A percentile compares a stretch with the other conserved stretches of the same genome.
These are phyloP conservation scores for Ganaspis brasiliensis DNA, from an alignment of 2,888 invertebrate genomes.

Conservation along the genomic window DNA sequence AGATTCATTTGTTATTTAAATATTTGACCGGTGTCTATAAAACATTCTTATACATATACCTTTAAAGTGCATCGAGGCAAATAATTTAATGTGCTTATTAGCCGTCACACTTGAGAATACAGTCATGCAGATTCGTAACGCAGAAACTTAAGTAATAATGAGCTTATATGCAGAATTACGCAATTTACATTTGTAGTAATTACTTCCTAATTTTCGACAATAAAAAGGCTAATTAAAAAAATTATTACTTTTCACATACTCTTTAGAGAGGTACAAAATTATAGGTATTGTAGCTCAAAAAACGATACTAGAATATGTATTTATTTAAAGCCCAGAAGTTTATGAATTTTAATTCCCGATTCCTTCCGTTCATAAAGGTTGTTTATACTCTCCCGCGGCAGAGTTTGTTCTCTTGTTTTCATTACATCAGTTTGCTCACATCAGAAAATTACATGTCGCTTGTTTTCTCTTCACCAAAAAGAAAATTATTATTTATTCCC, in stretches of 20 bases:
- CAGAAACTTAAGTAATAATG: constrained; percentile 36
- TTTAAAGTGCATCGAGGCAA: constrained; percentile 26
- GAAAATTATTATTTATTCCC: too few relatives aligned
- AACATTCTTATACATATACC: background rate
- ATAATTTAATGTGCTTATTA: constrained; percentile 43
- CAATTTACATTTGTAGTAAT: constrained; percentile 27
- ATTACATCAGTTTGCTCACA: too few relatives aligned
- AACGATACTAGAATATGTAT: background rate
- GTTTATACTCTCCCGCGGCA: too few relatives aligned
- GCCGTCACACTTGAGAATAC: constrained; percentile 32
- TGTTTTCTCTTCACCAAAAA: too few relatives aligned
- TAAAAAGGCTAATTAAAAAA: constrained; percentile 26
- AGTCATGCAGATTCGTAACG: constrained; percentile 35
- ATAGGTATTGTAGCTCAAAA: background rate
- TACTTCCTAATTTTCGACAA: constrained; percentile 34
- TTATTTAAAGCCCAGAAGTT: background rate
- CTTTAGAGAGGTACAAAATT: constrained; percentile 1
- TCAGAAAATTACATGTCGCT: too few relatives aligned
- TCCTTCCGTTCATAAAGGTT: background rate
- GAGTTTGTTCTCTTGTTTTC: too few relatives aligned
- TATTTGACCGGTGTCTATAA: constrained; percentile 6
- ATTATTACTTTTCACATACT: constrained; percentile 11
- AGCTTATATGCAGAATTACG: constrained; percentile 31
- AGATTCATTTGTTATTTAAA: constrained; percentile 12
- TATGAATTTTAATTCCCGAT: constrained; percentile 1